Conservation (phyloP, 2,113 vertebrate species). For the Larimichthys crocea region DNA sequence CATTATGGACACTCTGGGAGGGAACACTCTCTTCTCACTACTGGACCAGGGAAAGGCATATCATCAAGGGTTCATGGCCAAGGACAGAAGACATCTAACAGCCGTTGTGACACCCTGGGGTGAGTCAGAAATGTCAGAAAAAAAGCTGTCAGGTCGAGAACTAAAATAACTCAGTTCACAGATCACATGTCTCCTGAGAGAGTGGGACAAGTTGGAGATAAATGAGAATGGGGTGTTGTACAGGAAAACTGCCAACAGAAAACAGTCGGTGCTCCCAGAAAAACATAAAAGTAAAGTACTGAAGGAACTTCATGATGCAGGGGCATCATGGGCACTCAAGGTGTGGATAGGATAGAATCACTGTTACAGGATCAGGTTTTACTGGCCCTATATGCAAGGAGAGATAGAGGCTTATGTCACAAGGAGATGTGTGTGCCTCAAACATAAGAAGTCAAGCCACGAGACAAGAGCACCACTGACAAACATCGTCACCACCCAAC, state of each 20-base stretch:
- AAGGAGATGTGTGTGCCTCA: not conserved
- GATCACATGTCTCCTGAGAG: not conserved
- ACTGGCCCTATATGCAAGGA: slow-evolving; percentile 15
- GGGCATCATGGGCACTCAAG: slow-evolving; percentile 17
- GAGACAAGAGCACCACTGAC: not conserved
- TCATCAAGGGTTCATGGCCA: slow-evolving; percentile 2
- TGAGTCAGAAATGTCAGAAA: not conserved
- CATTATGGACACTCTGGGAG: slow-evolving; percentile 12
- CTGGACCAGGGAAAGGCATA: slow-evolving; percentile 19
- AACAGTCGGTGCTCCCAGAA: slow-evolving; percentile 5
- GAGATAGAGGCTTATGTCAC: not conserved
- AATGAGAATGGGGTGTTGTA: not conserved
- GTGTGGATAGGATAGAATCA: not conserved
- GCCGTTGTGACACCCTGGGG: slow-evolving; percentile 17
- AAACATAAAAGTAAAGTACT: not conserved
- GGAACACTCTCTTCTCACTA: not conserved
- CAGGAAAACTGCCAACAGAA: not conserved
- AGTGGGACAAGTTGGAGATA: slow-evolving; percentile 1
- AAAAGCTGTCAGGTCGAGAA: not conserved
- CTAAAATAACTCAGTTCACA: not conserved
- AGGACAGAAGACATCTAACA: not conserved
- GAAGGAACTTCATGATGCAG: slow-evolving; percentile 9
- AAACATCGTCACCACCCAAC: not conserved
- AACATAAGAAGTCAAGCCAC: not conserved
- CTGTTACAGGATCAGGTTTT: slow-evolving; percentile 15